Evolutionary conservation across 2,888 invertebrate genomes (phyloP), one percentile per base, ranked within the genome.

Genomic region (Caenorhabditis sp.): DNA sequence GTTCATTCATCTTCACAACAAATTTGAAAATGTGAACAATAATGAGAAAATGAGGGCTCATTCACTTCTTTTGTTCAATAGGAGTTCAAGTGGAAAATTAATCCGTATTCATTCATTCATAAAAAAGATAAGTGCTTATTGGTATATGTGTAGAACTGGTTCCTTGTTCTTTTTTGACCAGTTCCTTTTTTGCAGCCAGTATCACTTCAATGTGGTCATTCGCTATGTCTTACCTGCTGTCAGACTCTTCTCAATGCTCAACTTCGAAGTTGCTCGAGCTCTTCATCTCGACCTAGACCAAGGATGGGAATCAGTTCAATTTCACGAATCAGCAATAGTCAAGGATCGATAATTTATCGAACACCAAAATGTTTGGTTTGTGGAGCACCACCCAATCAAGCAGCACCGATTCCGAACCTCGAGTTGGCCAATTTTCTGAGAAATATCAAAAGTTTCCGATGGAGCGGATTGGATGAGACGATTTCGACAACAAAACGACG

Each of bases 151-250:
- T 5, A 53, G 21, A 53, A 53, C 53, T 23, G 53, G 53, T 53
- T 53, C 19, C n/a, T 53, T 3, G 53, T n/a, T 50, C n/a, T 17
- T 5, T n/a, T 17, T 23, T 53, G n/a, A 53, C 21, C 12, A 43
- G 14, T 4, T 10, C 12, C 6, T 21, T 23, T 51, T 67, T 77
- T 81, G 19, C 77, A 81, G 81, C 81, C 81, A 14, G 62, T 77
- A 43, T 69, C 72, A 24, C 71, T 81, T 10, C 80, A 77, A 70
- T 81, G 81, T 62, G 81, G 81, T 27, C 81, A 81, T 58, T 80
- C 80, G 1, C 24, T 80, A 1, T 81, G 81, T 27, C 62, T 67
- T 2, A 51, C 62, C 12, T 78, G 78, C 62, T 77, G 78, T 62
- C 50, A 71, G 24, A 50, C 31, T 19, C 17, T 27, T n/a, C 55